A percentile compares a stretch with the other conserved stretches of the same genome.
These are phyloP conservation scores for Tetheella fluctuosa DNA, from an alignment of 2,888 invertebrate genomes.

Conservation along the genomic window DNA sequence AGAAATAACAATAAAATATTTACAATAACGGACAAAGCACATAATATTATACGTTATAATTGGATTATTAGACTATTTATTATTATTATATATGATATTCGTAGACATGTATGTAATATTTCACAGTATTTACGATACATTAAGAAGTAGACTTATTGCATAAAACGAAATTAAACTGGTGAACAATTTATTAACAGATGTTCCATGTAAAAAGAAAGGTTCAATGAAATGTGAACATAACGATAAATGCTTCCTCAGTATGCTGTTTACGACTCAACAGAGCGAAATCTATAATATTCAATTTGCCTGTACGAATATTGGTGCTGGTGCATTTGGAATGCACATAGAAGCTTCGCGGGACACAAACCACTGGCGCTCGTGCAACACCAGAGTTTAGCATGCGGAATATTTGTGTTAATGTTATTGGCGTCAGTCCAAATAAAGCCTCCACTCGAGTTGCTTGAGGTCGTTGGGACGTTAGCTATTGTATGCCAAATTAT, in stretches of 20 bases:
- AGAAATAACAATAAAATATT: too few relatives aligned
- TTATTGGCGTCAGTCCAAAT: slow-evolving; percentile 69
- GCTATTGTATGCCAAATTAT: slow-evolving; percentile 62
- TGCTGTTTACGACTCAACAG: slow-evolving; percentile 25
- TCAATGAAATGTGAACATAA: slow-evolving; percentile 10
- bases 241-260: slow-evolving; percentile 15
- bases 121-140: too few relatives aligned
- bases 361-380: slow-evolving; percentile 10
- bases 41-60: too few relatives aligned
- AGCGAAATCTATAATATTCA: slow-evolving; percentile 26
- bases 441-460: slow-evolving; percentile 56
- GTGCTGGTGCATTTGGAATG: slow-evolving; percentile 21
- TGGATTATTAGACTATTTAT: too few relatives aligned
- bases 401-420: slow-evolving; percentile 65
- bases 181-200: not conserved
- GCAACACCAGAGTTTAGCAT: slow-evolving; percentile 32
- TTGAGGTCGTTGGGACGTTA: slow-evolving; percentile 49
- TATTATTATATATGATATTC: too few relatives aligned
- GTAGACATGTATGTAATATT: too few relatives aligned
- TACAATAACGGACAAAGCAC: too few relatives aligned
- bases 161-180: not conserved
- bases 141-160: not conserved
- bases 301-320: slow-evolving; percentile 23
- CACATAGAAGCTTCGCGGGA: slow-evolving; percentile 14
- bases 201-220: not conserved